Base-by-base conservation (phyloP, 2,888 invertebrate species). In the Arrhopalites spinosus region DNA sequence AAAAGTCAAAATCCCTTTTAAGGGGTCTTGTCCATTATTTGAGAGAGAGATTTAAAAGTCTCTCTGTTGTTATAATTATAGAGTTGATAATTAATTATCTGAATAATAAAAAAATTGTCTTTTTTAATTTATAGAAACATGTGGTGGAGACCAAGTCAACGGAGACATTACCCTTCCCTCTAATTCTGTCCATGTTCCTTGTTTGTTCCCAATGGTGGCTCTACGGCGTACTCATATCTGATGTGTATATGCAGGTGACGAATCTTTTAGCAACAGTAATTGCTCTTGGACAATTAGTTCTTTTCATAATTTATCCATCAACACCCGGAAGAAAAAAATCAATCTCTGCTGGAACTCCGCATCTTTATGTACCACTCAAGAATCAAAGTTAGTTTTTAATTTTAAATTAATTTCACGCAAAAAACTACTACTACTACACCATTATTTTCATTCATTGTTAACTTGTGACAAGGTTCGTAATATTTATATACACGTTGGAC, bases 161-260 rank as follows among this genome's bases (percentile, higher is more conserved):
- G 0, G 93, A 92, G 78, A 90, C 91, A 50, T 88, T 98, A 86
- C 96, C 96, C 5, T 93, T 96, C 85, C 93, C 95, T 11, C 88
- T 97, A 76, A 95, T 95, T 83, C 86, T 93, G 47, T 91, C 93
- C 81, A 95, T 93, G 79, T 89, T 93, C 43, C 84, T 94, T 7
- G 94, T 96, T 17, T 89, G 92, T 29, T 88, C 89, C 79, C 89
- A 91, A 84, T 95, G 95, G 95, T 87, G 92, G 71, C 84, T 92
- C 0, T 95, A 95, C 85, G 95, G 94, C 17, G 87, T 92, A 81
- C 90, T 93, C 61, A 88, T 94, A 75, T 86, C 89, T 79, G 93
- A 95, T 85, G 85, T 87, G 76, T 94, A 93, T 86, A 88, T 95
- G 83, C 88, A 92, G 83, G 93, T 94, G 2, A 79, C 82, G 0